Evolutionary conservation across 2,113 vertebrate genomes (phyloP).

Genomic region (Pyrgilauda ruficollis): DNA sequence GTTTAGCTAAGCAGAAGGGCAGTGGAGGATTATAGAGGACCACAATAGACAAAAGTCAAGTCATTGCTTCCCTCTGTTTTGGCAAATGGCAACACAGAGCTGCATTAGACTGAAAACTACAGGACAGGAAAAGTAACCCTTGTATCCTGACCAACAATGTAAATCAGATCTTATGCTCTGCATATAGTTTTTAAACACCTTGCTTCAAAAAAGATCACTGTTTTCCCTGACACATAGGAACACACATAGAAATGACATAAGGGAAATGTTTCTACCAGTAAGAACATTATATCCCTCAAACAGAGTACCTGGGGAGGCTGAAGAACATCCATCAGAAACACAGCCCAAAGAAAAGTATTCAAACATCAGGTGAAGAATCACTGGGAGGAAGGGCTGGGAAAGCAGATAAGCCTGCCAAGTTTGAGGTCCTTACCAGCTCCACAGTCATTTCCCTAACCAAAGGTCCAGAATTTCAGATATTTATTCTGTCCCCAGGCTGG

Average conservation of each 20-base stretch:
- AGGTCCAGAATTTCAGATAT: background rate
- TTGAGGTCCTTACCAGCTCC: background rate
- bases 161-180: background rate
- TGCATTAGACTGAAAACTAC: background rate
- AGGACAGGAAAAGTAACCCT: background rate
- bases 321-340: background rate
- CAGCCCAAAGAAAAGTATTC: background rate
- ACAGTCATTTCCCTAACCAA: fast-evolving
- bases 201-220: background rate
- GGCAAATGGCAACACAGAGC: background rate
- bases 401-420: background rate
- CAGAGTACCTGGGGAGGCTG: background rate
- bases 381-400: background rate
- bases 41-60: background rate
- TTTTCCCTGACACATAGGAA: background rate
- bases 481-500: background rate
- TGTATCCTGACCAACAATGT: background rate
- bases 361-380: background rate
- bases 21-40: background rate
- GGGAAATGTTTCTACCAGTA: background rate
- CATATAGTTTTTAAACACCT: background rate
- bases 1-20: background rate
- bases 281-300: background rate
- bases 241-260: background rate
- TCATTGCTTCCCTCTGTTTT: background rate